Evolutionary conservation across 1,140 invertebrate species (phyloP).

Genomic region (Rhagoletis zephyria): DNA sequence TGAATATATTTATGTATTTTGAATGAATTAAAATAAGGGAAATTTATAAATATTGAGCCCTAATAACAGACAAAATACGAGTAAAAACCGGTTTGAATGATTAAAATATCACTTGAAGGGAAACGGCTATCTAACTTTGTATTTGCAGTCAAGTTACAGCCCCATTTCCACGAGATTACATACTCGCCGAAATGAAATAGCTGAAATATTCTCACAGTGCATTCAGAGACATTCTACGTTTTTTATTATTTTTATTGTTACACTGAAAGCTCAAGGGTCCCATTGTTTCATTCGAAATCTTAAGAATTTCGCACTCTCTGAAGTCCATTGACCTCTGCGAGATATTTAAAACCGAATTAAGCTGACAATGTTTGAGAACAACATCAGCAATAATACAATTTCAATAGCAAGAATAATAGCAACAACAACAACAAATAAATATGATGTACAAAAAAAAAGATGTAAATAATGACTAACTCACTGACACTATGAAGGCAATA

Average conservation of each 20-base stretch:
- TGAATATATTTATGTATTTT: no score
- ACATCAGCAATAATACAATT: background rate
- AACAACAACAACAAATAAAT: background rate
- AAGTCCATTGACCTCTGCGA: slow-evolving; percentile 1
- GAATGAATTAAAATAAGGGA: no score
- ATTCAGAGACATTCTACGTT: background rate
- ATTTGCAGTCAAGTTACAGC: no score
- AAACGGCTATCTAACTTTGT: no score
- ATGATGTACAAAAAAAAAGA: background rate
- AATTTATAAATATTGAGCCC: no score
- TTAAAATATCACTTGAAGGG: no score
- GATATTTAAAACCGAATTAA: background rate
- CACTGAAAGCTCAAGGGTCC: background rate
- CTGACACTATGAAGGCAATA: background rate
- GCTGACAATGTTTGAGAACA: background rate
- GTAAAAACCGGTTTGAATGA: no score
- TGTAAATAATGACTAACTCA: background rate
- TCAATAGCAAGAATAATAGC: background rate
- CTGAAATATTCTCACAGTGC: background rate
- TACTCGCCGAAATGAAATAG: no score
- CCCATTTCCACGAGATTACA: no score
- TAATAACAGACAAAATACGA: no score
- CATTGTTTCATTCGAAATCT: background rate
- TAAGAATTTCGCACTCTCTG: background rate
- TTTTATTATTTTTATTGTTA: background rate